Evolutionary conservation across 37 sponge, comb jelly and placozoan species (phyloP).

Genomic region (Diacarnus erythraeanus): DNA sequence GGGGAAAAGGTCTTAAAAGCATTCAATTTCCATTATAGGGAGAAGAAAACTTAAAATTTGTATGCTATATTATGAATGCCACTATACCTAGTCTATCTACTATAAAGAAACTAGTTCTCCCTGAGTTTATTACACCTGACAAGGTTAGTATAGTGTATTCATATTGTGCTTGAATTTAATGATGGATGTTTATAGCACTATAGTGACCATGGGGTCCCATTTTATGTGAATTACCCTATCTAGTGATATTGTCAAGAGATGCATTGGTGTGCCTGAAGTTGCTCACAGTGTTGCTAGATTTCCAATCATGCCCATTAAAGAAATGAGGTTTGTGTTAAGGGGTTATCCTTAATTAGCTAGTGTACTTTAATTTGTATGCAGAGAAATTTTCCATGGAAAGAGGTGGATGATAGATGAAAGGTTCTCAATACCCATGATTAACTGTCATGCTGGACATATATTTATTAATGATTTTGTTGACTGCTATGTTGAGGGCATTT

Average conservation of each 20-base stretch:
- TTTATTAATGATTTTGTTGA: too few relatives aligned
- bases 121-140: too few relatives aligned
- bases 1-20: too few relatives aligned
- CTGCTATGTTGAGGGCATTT: neutral
- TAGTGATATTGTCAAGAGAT: neutral
- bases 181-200: neutral
- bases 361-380: neutral
- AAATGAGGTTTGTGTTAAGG: neutral
- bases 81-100: neutral
- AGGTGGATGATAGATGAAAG: neutral
- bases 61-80: too few relatives aligned
- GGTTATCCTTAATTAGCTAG: neutral
- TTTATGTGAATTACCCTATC: conserved; percentile 7
- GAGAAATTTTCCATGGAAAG: conserved; percentile 1
- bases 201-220: neutral
- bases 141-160: neutral
- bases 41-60: neutral
- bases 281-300: too few relatives aligned
- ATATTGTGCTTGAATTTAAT: too few relatives aligned
- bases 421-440: too few relatives aligned
- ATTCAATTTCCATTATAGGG: neutral
- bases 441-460: too few relatives aligned
- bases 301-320: too few relatives aligned
- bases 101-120: too few relatives aligned
- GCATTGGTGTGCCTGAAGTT: neutral